Conservation (phyloP, 2,888 invertebrate genomes). For the Euphydryas editha region DNA sequence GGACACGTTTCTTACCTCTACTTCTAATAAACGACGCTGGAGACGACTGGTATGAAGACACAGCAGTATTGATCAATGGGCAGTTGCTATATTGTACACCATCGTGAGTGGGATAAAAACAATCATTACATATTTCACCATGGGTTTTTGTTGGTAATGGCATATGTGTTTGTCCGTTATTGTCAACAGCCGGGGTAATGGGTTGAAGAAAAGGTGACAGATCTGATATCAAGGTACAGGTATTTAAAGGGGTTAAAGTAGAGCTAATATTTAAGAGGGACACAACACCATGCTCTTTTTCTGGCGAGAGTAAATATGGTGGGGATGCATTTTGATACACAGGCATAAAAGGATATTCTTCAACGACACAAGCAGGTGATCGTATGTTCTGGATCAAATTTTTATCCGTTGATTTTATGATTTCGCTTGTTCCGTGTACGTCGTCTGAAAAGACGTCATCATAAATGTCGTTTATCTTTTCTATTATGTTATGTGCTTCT, state of each 20-base stretch:
- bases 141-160: neutral
- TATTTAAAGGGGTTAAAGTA: no score
- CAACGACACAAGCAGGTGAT: neutral
- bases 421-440: slow-evolving; percentile 1
- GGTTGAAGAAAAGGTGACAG: no score
- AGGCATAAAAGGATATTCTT: neutral
- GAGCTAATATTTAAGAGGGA: no score
- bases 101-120: slow-evolving; percentile 22
- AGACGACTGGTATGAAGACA: neutral
- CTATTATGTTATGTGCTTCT: slow-evolving; percentile 15
- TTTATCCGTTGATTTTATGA: slow-evolving; percentile 9
- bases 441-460: slow-evolving; percentile 18
- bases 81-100: slow-evolving; percentile 2
- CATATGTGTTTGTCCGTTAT: slow-evolving; percentile 4
- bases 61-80: slow-evolving; percentile 2
- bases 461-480: slow-evolving; percentile 17
- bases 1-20: neutral
- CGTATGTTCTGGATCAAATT: neutral
- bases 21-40: neutral
- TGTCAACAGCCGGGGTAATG: neutral
- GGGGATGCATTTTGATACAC: neutral
- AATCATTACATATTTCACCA: slow-evolving; percentile 19
- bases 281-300: slow-evolving; percentile 11
- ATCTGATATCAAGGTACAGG: no score
- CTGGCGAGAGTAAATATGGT: neutral